A percentile compares a stretch with the other conserved stretches of the same genome.
Conservation (phyloP, 2,113 vertebrate species). For the Spea bombifrons region DNA sequence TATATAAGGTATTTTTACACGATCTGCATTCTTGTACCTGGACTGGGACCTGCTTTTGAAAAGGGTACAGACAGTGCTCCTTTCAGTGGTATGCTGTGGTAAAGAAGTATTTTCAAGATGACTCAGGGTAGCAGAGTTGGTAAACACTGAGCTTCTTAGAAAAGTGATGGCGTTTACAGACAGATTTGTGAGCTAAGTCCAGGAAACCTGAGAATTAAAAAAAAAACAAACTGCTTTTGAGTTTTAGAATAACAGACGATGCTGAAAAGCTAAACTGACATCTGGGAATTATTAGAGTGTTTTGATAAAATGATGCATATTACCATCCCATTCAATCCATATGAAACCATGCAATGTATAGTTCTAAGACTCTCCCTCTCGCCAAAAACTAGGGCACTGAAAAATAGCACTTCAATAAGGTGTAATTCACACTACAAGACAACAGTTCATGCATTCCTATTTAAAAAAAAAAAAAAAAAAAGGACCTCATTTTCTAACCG, state of each 20-base stretch:
- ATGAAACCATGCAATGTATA: too few relatives aligned
- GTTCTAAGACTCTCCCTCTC: too few relatives aligned
- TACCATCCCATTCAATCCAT: not conserved
- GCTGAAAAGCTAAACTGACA: conserved; percentile 20
- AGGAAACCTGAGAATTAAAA: conserved; percentile 23
- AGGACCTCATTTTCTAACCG: too few relatives aligned
- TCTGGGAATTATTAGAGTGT: conserved; percentile 21
- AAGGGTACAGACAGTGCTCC: conserved; percentile 1
- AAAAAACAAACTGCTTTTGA: conserved; percentile 10
- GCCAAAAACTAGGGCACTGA: too few relatives aligned
- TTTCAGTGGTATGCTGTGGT: conserved; percentile 11
- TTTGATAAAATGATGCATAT: conserved; percentile 20
- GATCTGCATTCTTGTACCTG: not conserved
- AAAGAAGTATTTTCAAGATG: conserved; percentile 15
- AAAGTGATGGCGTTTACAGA: conserved; percentile 27
- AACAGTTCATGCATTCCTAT: too few relatives aligned
- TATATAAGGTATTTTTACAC: not conserved
- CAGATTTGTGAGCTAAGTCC: conserved; percentile 24
- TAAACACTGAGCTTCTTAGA: conserved; percentile 29
- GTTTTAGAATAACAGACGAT: conserved; percentile 34
- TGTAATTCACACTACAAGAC: too few relatives aligned
- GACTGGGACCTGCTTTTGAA: not conserved
- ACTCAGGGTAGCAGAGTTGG: not conserved
- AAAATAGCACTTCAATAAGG: too few relatives aligned
- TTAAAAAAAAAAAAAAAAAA: too few relatives aligned